Conservation (phyloP, 92 coral and sea anemone species). For the Ricordea florida region DNA sequence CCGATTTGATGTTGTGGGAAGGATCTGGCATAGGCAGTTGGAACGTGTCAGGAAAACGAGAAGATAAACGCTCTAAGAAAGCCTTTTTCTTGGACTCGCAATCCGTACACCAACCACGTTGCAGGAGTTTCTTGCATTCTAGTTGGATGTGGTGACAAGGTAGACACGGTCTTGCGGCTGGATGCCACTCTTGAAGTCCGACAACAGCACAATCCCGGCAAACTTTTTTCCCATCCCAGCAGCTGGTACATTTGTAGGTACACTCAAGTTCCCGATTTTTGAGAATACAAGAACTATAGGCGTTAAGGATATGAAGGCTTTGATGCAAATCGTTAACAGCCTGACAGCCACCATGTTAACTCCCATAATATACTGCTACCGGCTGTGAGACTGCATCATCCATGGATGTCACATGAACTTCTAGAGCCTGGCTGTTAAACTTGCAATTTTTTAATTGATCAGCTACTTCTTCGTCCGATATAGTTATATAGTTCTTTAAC, state of each 20-base stretch:
- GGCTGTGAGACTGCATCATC: conserved; percentile 55
- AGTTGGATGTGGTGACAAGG: conserved; percentile 23
- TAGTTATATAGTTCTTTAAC: conserved; percentile 24
- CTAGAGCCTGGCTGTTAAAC: conserved; percentile 46
- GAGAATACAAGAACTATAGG: conserved; percentile 38
- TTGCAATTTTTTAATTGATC: conserved; percentile 35
- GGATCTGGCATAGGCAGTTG: conserved; percentile 60
- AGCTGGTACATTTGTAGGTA: conserved; percentile 4
- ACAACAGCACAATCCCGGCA: conserved; percentile 40
- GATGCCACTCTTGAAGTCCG: conserved; percentile 61
- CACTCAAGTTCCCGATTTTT: conserved; percentile 19
- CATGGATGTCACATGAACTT: conserved; percentile 44
- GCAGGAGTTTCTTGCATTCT: conserved; percentile 43
- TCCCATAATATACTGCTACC: conserved; percentile 44
- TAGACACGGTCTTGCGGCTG: conserved; percentile 56
- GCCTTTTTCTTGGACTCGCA: conserved; percentile 52
- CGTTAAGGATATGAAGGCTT: conserved; percentile 34
- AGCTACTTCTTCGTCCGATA: conserved; percentile 40
- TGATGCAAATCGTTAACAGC: conserved; percentile 42
- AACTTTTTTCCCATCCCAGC: no score
- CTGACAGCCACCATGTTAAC: conserved; percentile 54
- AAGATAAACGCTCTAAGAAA: conserved; percentile 26
- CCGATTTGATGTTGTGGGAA: conserved; percentile 58
- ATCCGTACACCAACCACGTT: conserved; percentile 51
- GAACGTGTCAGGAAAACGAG: conserved; percentile 29